These are phyloP conservation scores for Rhodeus uyekii DNA, from an alignment of 2,797 vertebrate species.

Conservation along the genomic window DNA sequence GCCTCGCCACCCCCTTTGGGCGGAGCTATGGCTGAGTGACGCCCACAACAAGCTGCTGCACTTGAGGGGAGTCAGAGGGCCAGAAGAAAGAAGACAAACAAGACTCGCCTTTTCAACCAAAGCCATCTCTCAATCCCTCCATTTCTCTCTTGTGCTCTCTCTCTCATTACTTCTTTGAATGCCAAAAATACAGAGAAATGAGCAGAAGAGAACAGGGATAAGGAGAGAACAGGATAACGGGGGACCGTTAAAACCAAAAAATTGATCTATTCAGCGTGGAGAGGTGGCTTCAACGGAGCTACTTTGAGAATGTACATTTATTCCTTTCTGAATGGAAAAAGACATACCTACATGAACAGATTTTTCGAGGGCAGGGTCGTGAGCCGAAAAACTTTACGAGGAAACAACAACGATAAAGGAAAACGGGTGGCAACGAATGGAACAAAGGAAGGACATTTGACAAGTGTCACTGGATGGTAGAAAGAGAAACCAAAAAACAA, in stretches of 20 bases:
- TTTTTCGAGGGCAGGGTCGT: constrained; percentile 67
- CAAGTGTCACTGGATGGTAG: constrained; percentile 54
- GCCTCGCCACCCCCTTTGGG: constrained; percentile 80
- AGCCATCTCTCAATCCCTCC: constrained; percentile 79
- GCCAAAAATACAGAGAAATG: constrained; percentile 75
- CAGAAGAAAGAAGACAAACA: constrained; percentile 62
- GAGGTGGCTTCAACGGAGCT: constrained; percentile 63
- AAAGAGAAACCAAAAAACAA: constrained; percentile 56
- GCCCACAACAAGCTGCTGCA: constrained; percentile 57
- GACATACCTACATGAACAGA: constrained; percentile 30
- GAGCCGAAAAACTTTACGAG: constrained; percentile 58
- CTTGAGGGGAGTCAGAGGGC: constrained; percentile 62
- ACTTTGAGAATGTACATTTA: constrained; percentile 53
- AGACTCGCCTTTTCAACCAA: constrained; percentile 79
- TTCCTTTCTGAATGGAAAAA: constrained; percentile 57
- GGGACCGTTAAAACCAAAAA: constrained; percentile 75
- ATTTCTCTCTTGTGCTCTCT: constrained; percentile 62
- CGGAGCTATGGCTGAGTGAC: constrained; percentile 83
- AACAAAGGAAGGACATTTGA: constrained; percentile 62
- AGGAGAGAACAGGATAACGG: constrained; percentile 68
- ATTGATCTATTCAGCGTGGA: constrained; percentile 60
- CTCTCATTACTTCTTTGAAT: constrained; percentile 69
- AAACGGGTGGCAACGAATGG: constrained; percentile 56
- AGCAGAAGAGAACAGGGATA: constrained; percentile 65
- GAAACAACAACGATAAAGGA: neutral